Conservation (phyloP, 53 echinoderm and acorn worm genomes). For the Holothuria leucospilota region DNA sequence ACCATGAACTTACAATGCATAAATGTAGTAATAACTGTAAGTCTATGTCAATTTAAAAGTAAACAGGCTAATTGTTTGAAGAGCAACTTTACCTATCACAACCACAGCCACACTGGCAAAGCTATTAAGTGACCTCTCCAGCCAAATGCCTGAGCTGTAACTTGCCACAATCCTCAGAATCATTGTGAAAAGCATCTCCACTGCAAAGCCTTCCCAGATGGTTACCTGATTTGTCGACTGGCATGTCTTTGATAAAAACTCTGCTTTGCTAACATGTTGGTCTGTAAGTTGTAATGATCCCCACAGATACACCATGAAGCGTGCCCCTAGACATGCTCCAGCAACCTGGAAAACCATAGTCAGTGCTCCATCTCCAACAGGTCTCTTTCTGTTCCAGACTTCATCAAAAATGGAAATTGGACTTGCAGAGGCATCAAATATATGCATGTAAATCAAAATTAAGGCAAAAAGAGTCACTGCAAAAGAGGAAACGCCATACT, state of each 20-base stretch:
- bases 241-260: slow-evolving; percentile 58
- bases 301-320: slow-evolving; percentile 78
- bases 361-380: slow-evolving; percentile 47
- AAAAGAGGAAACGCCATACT: slow-evolving; percentile 62
- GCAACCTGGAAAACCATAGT: slow-evolving; percentile 68
- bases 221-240: slow-evolving; percentile 62
- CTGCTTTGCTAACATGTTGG: slow-evolving; percentile 41
- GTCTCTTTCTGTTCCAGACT: slow-evolving; percentile 60
- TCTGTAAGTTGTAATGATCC: slow-evolving; percentile 60
- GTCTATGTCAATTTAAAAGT: too few species aligned
- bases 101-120: slow-evolving; percentile 74
- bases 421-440: slow-evolving; percentile 77
- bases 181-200: slow-evolving; percentile 66
- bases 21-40: background rate
- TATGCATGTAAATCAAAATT: slow-evolving; percentile 63
- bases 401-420: slow-evolving; percentile 66
- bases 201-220: slow-evolving; percentile 59
- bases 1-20: background rate
- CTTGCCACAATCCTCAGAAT: slow-evolving; percentile 69
- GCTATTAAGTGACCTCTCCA: slow-evolving; percentile 67
- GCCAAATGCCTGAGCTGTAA: slow-evolving; percentile 52
- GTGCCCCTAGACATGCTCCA: slow-evolving; percentile 72
- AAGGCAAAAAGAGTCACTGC: slow-evolving; percentile 65
- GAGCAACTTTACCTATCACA: slow-evolving; percentile 26
- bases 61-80: too few species aligned